Conservation (phyloP, 2,888 invertebrate genomes). For the Archips xylosteana region DNA sequence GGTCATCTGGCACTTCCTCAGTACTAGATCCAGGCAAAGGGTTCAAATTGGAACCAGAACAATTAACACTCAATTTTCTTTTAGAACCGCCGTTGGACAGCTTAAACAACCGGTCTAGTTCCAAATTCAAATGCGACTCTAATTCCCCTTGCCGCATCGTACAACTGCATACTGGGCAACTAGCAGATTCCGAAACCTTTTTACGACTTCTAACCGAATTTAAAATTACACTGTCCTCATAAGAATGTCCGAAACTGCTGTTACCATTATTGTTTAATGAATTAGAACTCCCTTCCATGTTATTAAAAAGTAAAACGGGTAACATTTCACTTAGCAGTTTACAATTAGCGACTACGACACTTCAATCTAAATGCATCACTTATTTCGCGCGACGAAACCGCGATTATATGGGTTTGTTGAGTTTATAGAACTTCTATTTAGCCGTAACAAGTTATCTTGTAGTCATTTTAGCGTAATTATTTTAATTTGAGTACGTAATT, state of each 20-base stretch:
- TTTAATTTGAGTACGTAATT: slow-evolving; percentile 37
- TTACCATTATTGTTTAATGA: slow-evolving; percentile 61
- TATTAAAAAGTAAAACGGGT: slow-evolving; percentile 76
- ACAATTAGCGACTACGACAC: slow-evolving; percentile 55
- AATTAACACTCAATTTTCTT: slow-evolving; percentile 70
- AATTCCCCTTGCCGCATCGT: slow-evolving; percentile 93
- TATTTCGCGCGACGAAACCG: slow-evolving; percentile 55
- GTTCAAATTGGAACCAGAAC: slow-evolving; percentile 52
- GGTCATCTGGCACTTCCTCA: slow-evolving; percentile 60
- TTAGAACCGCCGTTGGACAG: slow-evolving; percentile 67
- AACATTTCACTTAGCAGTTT: slow-evolving; percentile 70
- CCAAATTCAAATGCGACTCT: slow-evolving; percentile 92
- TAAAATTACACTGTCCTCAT: slow-evolving; percentile 76
- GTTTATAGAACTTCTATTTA: slow-evolving; percentile 62
- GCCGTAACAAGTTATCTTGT: slow-evolving; percentile 69
- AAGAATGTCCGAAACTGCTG: slow-evolving; percentile 61
- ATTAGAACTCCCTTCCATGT: slow-evolving; percentile 78
- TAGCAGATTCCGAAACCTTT: slow-evolving; percentile 88
- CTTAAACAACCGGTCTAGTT: slow-evolving; percentile 85
- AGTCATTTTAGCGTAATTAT: slow-evolving; percentile 52
- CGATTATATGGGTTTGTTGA: slow-evolving; percentile 48
- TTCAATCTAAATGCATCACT: slow-evolving; percentile 78
- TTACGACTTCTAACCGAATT: slow-evolving; percentile 85
- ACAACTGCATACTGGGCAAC: slow-evolving; percentile 95
- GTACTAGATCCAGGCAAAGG: slow-evolving; percentile 67